phyloP scores from a whole-genome alignment of 2,888 invertebrate genomes.

The Asteroscopus sphinx region DNA sequence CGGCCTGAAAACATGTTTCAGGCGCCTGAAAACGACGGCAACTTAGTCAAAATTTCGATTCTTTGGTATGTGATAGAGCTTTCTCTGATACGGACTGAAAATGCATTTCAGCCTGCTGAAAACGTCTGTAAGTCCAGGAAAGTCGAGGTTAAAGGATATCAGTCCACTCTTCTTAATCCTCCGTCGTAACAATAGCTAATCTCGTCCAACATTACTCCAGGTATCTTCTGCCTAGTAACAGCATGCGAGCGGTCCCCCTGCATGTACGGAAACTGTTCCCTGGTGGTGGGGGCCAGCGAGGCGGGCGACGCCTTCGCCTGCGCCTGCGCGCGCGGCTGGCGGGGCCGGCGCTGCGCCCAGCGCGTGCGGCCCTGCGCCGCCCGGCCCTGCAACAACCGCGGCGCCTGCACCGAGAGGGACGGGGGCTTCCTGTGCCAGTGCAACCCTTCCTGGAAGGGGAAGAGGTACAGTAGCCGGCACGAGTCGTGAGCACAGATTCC shows the following conservation, averaged over 20 bases:
- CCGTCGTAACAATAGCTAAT: no score
- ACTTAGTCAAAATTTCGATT: no score
- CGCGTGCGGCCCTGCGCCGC: slow-evolving; percentile 92
- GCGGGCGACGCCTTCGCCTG: slow-evolving; percentile 88
- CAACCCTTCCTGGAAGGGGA: slow-evolving; percentile 89
- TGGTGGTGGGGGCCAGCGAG: slow-evolving; percentile 70
- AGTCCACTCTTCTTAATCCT: no score
- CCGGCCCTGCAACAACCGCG: slow-evolving; percentile 93
- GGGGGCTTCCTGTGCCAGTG: slow-evolving; percentile 92
- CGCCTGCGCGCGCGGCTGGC: slow-evolving; percentile 92
- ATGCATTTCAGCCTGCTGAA: no score
- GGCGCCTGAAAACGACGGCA: no score
- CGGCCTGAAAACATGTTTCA: no score
- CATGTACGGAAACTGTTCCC: slow-evolving; percentile 91
- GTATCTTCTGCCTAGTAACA: slow-evolving; percentile 93
- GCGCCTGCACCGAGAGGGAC: slow-evolving; percentile 92
- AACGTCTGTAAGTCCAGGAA: no score
- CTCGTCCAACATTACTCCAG: slow-evolving; percentile 70
- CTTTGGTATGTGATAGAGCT: no score
- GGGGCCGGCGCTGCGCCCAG: slow-evolving; percentile 89
- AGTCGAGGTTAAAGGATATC: no score
- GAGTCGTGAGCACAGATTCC: no score
- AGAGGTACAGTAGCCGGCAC: no score
- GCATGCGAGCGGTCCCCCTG: slow-evolving; percentile 94
- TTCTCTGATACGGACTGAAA: no score